Base-by-base conservation (phyloP, 1,140 invertebrate genomes). In the Drosophila arizonae region DNA sequence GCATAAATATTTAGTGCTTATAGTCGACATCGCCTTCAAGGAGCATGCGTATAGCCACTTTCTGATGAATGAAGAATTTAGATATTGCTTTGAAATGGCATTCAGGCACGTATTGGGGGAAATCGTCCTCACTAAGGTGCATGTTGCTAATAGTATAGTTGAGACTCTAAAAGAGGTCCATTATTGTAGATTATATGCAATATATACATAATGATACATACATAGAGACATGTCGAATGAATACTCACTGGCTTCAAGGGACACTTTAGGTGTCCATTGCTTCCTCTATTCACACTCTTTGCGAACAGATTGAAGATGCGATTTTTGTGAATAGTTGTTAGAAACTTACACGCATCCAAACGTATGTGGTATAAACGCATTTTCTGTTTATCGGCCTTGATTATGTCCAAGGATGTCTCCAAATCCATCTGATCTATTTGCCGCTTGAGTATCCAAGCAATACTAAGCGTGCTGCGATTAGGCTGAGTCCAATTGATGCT, bases 281-380 rank as follows among this genome's bases (percentile, higher is more conserved):
- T 55, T 4, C 73, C 58, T 8, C 56, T 50, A 4, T 30, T 60
- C 4, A 81, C 52, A 41, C 45, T 77, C 13, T 77, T 72, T 0
- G 61, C 45, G 5, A 77, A 62, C 17, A 75, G 51, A n/a, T 60
- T 75, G 6, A 75, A 45, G n/a, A 81, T n/a, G 3, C 46, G 58
- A 75, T 75, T 74, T 4, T 56, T 56, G 24, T 81, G 78, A 1
- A 28, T 21, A 10, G 62, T 77, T 10, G 17, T 66, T 0, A 77
- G 50, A 15, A 81, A 81, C 1, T 41, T 24, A 54, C 78, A 81
- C 1, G 43, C 51, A 36, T 81, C 65, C 17, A 81, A 9, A 2
- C 50, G 74, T 4, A 63, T 8, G 28, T 77, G 52, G 26, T 77
- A 77, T 0, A 81, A 11, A 1, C 60, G 80, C 13, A 81, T 21